Base-by-base conservation (phyloP, 2,888 invertebrate genomes). In the Pterostichus madidus region DNA sequence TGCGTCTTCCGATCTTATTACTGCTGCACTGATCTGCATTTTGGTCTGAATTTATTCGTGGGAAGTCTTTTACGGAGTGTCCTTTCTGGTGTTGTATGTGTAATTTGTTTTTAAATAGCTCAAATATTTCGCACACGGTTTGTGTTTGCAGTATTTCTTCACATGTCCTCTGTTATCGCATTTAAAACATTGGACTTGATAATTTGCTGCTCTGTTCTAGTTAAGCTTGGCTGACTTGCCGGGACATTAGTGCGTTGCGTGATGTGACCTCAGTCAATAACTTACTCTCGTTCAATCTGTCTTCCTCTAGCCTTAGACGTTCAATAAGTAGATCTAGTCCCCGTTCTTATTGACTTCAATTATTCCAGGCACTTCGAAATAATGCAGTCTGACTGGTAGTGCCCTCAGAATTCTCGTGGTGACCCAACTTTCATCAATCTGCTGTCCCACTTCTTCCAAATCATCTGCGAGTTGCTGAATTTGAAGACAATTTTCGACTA, bases 401-500 rank as follows among this genome's bases (percentile, higher is more conserved):
- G 81, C 59, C 24, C 78, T 61, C 11, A 84, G 17, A n/a, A 84
- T 83, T n/a, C 83, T 53, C 6, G 80, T 80, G 79, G 84, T 84
- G 7, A 80, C 77, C 84, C 83, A 83, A 1, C 15, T 49, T 68
- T 84, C 82, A 17, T 84, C 83, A 0, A 83, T 53, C 80, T 80
- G 46, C 78, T 81, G 83, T 39, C 75, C 84, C 71, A 53, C 81
- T 46, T 83, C 75, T 6, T 10, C 24, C 46, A 83, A 61, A 13
- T 83, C 64, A 24, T 84, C 81, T 8, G 84, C 80, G 13, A 35
- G 59, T 39, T 84, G 73, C 35, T 79, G 52, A 10, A 83, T 73
- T 8, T 31, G 46, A 79, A 83, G 39, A 31, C 84, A 84, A 59
- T 84, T 84, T 35, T 84, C 84, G 46, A 84, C 80, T n/a, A n/a